Conservation (phyloP, 2,888 invertebrate species). For the Lasioglossum calceatum region DNA sequence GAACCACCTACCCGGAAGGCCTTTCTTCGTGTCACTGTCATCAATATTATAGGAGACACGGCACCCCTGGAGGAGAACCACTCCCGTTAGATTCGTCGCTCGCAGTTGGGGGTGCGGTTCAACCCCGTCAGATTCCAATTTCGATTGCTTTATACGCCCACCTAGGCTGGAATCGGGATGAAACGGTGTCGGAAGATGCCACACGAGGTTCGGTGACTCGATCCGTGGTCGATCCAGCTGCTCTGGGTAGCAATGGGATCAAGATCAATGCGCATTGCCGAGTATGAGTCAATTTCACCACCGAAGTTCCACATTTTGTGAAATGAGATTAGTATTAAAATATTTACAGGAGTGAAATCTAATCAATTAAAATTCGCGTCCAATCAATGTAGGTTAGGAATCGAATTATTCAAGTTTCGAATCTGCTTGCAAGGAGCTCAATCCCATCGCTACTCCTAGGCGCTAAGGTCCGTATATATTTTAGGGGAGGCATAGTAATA, state of each 20-base stretch:
- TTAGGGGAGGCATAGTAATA: conserved; percentile 27
- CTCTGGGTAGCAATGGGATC: background rate
- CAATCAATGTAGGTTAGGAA: background rate
- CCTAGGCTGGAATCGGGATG: conserved; percentile 3
- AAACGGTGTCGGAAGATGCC: conserved; percentile 22
- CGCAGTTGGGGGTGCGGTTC: background rate
- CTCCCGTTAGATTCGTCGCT: conserved; percentile 1
- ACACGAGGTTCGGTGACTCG: conserved; percentile 15
- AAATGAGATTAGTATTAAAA: background rate
- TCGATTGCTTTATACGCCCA: conserved; percentile 28
- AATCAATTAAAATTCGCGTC: too few relatives aligned
- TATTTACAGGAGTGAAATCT: background rate
- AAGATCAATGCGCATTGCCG: background rate
- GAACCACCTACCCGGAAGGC: background rate
- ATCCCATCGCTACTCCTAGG: conserved; percentile 10
- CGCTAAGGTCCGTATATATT: conserved; percentile 38
- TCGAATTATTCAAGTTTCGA: background rate
- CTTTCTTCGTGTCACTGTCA: conserved; percentile 1
- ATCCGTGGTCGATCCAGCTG: conserved; percentile 32
- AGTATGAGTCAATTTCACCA: background rate
- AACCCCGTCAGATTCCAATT: conserved; percentile 24
- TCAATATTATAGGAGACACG: conserved; percentile 9
- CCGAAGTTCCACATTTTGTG: background rate
- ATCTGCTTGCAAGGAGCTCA: background rate
- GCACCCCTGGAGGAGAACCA: conserved; percentile 1